Evolutionary conservation across 2,888 invertebrate species (phyloP), one percentile per base, ranked within the genome.

Genomic region (Drosophila greeni): DNA sequence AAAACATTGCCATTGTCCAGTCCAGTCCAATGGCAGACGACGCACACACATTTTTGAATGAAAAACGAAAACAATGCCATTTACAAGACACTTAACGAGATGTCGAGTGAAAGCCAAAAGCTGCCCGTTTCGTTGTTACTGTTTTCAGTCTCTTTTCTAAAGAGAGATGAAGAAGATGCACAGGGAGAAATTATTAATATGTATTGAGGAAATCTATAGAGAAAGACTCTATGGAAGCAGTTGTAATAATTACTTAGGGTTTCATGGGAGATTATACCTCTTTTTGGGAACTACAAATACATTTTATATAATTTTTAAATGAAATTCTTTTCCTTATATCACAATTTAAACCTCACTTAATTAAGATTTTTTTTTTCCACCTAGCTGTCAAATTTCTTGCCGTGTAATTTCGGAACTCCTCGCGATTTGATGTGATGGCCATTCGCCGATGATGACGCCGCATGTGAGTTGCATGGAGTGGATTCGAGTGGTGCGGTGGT

Each of bases 1-100:
- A 36, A 66, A 54, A 34, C 68, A 58, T 68, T 68, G 67, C 68
- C 68, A 59, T 53, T 67, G 68, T 67, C 73, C 66, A 47, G 65
- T 67, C 73, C 66, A 47, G 65, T 62, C 49, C 29, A 11, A 5
- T 59, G 60, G 49, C 64, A 48, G 59, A 47, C 57, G 69, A 51
- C 60, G 66, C 53, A 74, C 82, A 82, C 74, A 80, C 71, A 77
- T 74, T 80, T 73, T 72, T 84, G 82, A 82, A 84, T 79, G 81
- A 84, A 82, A 82, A 82, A 75, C 72, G 80, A 84, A 82, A 76
- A 73, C 83, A 80, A 80, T 82, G 82, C 84, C 85, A 84, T 85
- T 84, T 84, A 84, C 85, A 84, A 83, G 81, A 85, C 83, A 85
- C 84, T 85, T 84, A 84, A 85, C 85, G 84, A 84, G 66, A 71